Percentiles rank a stretch among this genome's conserved stretches.
Evolutionary conservation across 2,113 vertebrate genomes (phyloP).

Genomic region (Motacilla tschutschensis): DNA sequence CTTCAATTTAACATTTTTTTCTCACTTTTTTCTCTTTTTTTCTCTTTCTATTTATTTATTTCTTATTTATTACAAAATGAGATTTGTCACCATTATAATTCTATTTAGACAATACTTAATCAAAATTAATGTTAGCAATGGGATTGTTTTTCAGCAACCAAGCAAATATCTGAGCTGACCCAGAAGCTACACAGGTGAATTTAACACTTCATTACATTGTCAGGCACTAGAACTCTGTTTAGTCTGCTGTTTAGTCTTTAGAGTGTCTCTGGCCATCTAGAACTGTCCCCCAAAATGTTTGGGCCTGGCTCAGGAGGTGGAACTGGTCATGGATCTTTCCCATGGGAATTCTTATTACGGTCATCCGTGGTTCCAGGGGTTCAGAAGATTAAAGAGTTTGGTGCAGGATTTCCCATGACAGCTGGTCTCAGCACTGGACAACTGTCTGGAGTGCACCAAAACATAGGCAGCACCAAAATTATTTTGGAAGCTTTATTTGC

Average conservation of each 20-base stretch:
- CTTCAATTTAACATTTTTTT: background rate
- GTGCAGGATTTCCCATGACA: background rate
- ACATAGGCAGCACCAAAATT: background rate
- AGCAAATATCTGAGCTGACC: background rate
- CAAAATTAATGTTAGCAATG: background rate
- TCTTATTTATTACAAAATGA: background rate
- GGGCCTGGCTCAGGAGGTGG: background rate
- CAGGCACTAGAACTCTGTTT: background rate
- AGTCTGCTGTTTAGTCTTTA: background rate
- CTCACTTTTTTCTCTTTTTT: accelerated
- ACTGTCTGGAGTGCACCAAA: background rate
- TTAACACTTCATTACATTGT: background rate
- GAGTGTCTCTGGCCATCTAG: background rate
- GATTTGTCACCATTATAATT: background rate
- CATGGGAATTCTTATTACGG: background rate
- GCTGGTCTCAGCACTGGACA: background rate
- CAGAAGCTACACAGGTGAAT: background rate
- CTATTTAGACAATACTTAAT: background rate
- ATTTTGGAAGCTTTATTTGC: background rate
- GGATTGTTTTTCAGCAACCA: background rate
- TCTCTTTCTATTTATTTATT: background rate
- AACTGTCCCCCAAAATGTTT: background rate
- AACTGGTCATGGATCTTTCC: background rate
- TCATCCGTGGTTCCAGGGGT: background rate
- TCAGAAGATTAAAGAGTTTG: background rate